Conservation (phyloP, 1,140 invertebrate species). For the Apis mellifera region DNA sequence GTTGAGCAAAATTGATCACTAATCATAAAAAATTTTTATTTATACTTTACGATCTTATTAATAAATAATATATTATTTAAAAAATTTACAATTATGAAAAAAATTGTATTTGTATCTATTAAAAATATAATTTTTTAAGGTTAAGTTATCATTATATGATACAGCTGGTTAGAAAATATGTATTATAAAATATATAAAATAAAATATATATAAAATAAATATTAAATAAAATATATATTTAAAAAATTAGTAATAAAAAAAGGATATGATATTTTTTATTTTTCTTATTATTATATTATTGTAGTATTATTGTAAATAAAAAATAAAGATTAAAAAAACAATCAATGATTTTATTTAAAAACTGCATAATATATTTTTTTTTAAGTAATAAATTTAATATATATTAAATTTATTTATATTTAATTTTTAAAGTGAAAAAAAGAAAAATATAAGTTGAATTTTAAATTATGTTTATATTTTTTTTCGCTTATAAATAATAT, state of each 20-base stretch:
- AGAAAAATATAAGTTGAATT: too few relatives aligned
- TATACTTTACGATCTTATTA: too few relatives aligned
- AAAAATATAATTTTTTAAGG: neutral
- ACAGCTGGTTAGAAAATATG: neutral
- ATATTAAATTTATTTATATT: too few relatives aligned
- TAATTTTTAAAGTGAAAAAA: too few relatives aligned
- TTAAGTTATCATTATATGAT: neutral
- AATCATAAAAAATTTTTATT: neutral
- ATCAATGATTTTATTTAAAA: neutral
- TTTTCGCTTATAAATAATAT: too few relatives aligned
- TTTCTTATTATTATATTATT: neutral
- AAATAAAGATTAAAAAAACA: neutral
- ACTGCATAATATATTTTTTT: neutral
- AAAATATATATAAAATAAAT: too few relatives aligned
- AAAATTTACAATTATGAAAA: too few relatives aligned
- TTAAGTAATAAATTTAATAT: neutral
- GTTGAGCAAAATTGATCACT: neutral
- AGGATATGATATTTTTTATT: neutral
- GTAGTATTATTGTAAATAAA: neutral
- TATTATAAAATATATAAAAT: too few relatives aligned
- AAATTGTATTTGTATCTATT: too few relatives aligned
- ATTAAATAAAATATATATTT: too few relatives aligned
- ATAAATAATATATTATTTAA: too few relatives aligned
- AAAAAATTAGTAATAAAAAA: neutral
- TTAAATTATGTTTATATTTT: too few relatives aligned